Conservation (phyloP, 2,888 invertebrate genomes). For the Drosophila incognita region DNA sequence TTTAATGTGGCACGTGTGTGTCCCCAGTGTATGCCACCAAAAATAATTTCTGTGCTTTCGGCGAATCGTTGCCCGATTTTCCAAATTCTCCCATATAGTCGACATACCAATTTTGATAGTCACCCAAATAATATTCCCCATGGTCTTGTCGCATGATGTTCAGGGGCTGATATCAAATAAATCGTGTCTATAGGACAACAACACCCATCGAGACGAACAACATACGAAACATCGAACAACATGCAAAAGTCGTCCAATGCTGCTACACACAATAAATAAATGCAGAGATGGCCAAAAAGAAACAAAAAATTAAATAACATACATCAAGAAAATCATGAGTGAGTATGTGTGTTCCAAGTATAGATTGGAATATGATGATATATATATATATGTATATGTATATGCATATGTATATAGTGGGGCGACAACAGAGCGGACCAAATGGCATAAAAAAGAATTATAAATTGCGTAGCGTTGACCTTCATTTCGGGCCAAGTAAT, state of each 20-base stretch:
- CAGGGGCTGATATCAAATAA: constrained; percentile 2
- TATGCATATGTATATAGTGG: constrained; percentile 31
- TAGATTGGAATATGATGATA: constrained; percentile 32
- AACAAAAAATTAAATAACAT: constrained; percentile 36
- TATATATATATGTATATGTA: constrained; percentile 4
- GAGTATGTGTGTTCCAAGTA: constrained; percentile 27
- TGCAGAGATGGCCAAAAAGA: constrained; percentile 55
- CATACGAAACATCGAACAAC: constrained; percentile 36
- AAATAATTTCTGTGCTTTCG: constrained; percentile 1
- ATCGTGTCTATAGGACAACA: constrained; percentile 13
- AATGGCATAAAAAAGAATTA: constrained; percentile 78
- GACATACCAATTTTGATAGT: constrained; percentile 24
- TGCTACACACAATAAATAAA: constrained; percentile 67
- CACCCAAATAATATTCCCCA: constrained; percentile 26
- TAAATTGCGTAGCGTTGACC: constrained; percentile 80
- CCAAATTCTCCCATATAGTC: constrained; percentile 2
- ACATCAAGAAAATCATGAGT: constrained; percentile 21
- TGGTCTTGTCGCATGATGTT: constrained; percentile 35
- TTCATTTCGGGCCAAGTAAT: constrained; percentile 80
- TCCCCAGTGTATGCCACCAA: constrained; percentile 43
- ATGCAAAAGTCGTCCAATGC: constrained; percentile 47
- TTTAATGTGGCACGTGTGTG: constrained; percentile 64
- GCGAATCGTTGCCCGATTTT: constrained; percentile 15
- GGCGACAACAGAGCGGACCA: constrained; percentile 44
- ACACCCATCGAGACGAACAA: not conserved